phyloP scores from a whole-genome alignment of 2,888 invertebrate species.

The Tinea trinotella region DNA sequence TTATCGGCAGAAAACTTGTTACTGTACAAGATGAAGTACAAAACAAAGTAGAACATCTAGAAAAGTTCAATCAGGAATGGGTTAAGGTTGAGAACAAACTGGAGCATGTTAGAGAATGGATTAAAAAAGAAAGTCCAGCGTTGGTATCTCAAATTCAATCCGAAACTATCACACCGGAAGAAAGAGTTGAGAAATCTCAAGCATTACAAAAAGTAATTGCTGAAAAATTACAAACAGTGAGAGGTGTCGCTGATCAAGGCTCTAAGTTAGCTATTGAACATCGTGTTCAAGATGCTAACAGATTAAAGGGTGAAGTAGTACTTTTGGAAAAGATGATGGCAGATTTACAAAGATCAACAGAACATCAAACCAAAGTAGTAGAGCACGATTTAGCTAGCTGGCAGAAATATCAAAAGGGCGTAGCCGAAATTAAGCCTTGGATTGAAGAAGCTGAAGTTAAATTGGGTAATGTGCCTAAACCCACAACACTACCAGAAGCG shows the following conservation, averaged over 20 bases:
- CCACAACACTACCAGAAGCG: constrained; percentile 86
- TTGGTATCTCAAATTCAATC: constrained; percentile 81
- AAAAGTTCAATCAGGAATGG: constrained; percentile 88
- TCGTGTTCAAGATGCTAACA: constrained; percentile 79
- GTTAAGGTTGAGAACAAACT: constrained; percentile 82
- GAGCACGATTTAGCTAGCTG: constrained; percentile 86
- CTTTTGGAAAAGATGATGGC: constrained; percentile 83
- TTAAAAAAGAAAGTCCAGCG: constrained; percentile 82
- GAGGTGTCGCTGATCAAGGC: constrained; percentile 83
- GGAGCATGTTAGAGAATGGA: constrained; percentile 85
- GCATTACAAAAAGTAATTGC: constrained; percentile 81
- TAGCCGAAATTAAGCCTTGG: constrained; percentile 89
- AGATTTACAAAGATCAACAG: constrained; percentile 81
- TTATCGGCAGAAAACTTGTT: constrained; percentile 81
- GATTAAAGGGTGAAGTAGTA: constrained; percentile 81
- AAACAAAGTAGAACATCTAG: constrained; percentile 83
- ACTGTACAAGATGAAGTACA: constrained; percentile 86
- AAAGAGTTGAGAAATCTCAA: constrained; percentile 83
- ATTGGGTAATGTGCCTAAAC: constrained; percentile 81
- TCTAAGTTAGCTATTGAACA: constrained; percentile 78
- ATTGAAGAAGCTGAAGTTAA: constrained; percentile 90
- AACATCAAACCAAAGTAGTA: constrained; percentile 82
- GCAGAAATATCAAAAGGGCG: constrained; percentile 86
- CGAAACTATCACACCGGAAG: constrained; percentile 86
- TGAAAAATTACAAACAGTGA: constrained; percentile 82